A percentile compares a stretch with the other conserved stretches of the same genome.
Conservation (phyloP, 2,888 invertebrate genomes). For the Dinocampus coccinellae region DNA sequence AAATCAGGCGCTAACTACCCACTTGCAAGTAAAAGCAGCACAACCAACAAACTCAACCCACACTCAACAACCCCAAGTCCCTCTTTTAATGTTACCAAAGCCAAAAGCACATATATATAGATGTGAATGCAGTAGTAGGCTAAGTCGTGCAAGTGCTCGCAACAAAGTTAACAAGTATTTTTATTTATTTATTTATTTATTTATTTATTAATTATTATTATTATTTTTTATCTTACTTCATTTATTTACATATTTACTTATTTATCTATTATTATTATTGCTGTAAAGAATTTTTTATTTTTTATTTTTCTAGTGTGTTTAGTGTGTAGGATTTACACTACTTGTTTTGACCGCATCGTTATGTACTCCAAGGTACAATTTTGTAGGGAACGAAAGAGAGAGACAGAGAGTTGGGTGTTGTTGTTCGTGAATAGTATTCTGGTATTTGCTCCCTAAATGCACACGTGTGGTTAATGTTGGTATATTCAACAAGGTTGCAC, state of each 20-base stretch:
- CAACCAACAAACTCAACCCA: background rate
- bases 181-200: background rate
- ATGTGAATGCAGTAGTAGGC: background rate
- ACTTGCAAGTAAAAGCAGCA: background rate
- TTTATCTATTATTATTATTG: background rate
- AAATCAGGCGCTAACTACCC: constrained; percentile 54
- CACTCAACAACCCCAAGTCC: background rate
- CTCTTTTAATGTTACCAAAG: constrained; percentile 1
- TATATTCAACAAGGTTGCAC: background rate
- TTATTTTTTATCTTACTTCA: constrained; percentile 19
- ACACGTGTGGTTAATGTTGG: constrained; percentile 27
- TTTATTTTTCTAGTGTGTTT: background rate
- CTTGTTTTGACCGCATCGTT: constrained; percentile 42
- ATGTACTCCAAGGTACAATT: constrained; percentile 29
- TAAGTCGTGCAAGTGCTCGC: constrained; percentile 5
- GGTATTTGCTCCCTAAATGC: constrained; percentile 8
- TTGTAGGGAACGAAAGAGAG: no score
- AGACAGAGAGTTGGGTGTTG: constrained; percentile 2
- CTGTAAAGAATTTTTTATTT: constrained; percentile 24
- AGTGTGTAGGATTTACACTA: background rate
- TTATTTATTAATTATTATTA: background rate
- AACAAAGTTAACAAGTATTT: constrained; percentile 27
- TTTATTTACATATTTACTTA: background rate
- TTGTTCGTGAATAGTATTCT: constrained; percentile 21
- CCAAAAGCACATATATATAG: background rate